Evolutionary conservation across 92 coral and sea anemone species (phyloP).

Genomic region (Hydrozoanthus gracilis): DNA sequence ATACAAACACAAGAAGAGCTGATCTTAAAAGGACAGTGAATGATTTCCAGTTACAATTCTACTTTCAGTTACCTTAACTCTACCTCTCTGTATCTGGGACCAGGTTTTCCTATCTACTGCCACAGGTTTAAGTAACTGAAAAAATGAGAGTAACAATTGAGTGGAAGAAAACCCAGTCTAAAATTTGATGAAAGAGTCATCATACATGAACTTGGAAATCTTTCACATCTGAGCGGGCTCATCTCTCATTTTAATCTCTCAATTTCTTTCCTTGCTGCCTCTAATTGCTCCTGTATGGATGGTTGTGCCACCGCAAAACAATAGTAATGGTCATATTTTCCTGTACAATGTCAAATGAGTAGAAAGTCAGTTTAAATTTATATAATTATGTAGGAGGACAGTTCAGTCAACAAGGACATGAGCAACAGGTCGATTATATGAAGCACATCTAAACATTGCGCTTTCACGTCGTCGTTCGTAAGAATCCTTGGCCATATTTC

Average conservation of each 20-base stretch:
- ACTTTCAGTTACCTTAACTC: neutral
- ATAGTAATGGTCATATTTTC: slow-evolving; percentile 10
- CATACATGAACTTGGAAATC: slow-evolving; percentile 2
- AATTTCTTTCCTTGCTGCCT: slow-evolving; percentile 10
- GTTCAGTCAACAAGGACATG: neutral
- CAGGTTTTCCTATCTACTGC: slow-evolving; percentile 11
- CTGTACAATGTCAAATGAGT: neutral
- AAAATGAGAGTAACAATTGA: slow-evolving; percentile 10
- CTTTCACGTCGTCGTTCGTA: slow-evolving; percentile 42
- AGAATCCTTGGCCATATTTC: too few species aligned
- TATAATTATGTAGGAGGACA: neutral
- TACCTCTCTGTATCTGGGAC: slow-evolving; percentile 22
- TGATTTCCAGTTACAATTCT: neutral
- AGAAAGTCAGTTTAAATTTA: neutral
- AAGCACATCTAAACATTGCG: slow-evolving; percentile 43
- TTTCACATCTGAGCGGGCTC: neutral
- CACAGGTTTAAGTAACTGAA: slow-evolving; percentile 1
- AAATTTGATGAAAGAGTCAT: neutral
- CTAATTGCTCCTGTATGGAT: neutral
- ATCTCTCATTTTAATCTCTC: slow-evolving; percentile 3
- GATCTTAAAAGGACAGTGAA: neutral
- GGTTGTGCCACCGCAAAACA: neutral
- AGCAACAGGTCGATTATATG: slow-evolving; percentile 45
- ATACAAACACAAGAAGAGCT: slow-evolving; percentile 24
- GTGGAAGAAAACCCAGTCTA: slow-evolving; percentile 8